A percentile compares a stretch with the other conserved stretches of the same genome.
Conservation (phyloP, 2,113 vertebrate genomes). For the Trochalopteron elliotii region DNA sequence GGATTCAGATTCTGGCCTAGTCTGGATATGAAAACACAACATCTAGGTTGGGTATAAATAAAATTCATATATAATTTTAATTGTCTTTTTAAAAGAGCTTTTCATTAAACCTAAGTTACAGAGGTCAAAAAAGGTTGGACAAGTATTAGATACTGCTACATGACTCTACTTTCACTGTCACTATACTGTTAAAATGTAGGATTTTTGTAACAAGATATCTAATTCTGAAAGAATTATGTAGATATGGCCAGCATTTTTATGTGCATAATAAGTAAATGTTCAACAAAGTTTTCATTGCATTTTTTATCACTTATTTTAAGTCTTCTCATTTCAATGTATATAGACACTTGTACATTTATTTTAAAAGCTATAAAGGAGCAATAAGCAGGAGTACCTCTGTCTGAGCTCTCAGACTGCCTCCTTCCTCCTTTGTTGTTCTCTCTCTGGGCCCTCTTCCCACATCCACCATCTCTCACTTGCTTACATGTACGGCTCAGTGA, state of each 20-base stretch:
- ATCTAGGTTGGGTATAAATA: neutral
- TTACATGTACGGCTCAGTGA: neutral
- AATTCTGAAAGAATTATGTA: neutral
- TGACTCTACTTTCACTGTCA: neutral
- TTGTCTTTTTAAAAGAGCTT: neutral
- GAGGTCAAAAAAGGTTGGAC: neutral
- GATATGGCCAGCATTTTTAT: neutral
- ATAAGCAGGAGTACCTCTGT: neutral
- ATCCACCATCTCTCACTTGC: neutral
- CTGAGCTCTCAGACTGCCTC: neutral
- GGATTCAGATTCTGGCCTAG: neutral
- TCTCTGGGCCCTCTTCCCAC: neutral
- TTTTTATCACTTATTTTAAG: neutral
- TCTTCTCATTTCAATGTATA: neutral
- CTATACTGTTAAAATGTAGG: neutral
- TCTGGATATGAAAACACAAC: neutral
- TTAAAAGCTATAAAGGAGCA: neutral
- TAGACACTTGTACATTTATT: neutral
- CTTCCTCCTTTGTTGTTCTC: neutral
- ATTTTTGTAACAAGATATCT: neutral
- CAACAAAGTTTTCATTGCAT: neutral
- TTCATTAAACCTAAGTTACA: neutral
- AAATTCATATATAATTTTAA: neutral
- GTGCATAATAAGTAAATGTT: neutral
- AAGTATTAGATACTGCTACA: neutral